Percentiles rank a stretch among this genome's conserved stretches.
Conservation (phyloP, 1,140 invertebrate species). For the Bombus pascuorum region DNA sequence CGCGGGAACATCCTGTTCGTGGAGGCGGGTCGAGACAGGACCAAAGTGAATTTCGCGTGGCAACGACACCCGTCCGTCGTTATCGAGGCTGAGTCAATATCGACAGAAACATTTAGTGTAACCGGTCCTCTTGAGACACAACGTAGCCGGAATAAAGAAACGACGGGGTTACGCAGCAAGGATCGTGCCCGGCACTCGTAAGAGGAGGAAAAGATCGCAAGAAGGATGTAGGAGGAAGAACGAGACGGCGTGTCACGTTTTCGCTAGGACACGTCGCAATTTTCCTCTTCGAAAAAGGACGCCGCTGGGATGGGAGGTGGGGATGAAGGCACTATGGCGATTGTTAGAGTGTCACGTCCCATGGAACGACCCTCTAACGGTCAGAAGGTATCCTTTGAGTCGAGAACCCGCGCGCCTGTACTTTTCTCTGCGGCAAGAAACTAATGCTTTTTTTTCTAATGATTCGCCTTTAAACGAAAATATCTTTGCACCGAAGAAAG, state of each 20-base stretch:
- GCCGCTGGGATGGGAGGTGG: background rate
- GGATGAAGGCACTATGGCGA: constrained; percentile 30
- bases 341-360: constrained; percentile 62
- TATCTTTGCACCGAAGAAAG: background rate
- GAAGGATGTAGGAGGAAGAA: background rate
- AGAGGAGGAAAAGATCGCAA: background rate
- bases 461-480: background rate
- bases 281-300: constrained; percentile 67
- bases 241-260: constrained; percentile 55
- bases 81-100: constrained; percentile 46
- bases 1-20: background rate
- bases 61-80: constrained; percentile 32
- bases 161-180: constrained; percentile 36
- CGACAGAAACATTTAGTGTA: constrained; percentile 48
- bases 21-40: background rate
- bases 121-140: constrained; percentile 35
- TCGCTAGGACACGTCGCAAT: constrained; percentile 63
- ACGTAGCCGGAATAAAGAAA: constrained; percentile 47
- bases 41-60: constrained; percentile 12
- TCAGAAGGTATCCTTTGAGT: constrained; percentile 40
- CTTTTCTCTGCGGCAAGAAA: background rate
- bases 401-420: background rate
- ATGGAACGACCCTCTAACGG: constrained; percentile 60
- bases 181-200: constrained; percentile 37
- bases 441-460: constrained; percentile 22